Evolutionary conservation across 2,888 invertebrate genomes (phyloP).

Genomic region (Leptothorax acervorum): DNA sequence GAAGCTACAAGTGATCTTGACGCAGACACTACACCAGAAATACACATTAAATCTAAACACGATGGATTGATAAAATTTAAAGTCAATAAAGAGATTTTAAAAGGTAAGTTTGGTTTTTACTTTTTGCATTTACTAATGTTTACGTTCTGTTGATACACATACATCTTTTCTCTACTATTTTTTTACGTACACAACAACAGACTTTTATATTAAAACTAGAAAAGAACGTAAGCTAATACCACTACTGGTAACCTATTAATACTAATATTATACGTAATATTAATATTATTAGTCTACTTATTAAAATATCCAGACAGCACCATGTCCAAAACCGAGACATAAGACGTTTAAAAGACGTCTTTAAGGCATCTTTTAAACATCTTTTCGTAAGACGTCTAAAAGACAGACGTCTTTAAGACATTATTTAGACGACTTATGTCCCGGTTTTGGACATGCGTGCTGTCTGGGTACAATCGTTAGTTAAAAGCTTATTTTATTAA

Average conservation of each 20-base stretch:
- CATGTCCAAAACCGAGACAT: too few species aligned
- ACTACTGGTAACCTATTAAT: neutral
- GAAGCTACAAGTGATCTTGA: constrained; percentile 66
- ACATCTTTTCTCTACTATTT: constrained; percentile 22
- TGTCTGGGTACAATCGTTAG: too few species aligned
- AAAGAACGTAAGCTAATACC: constrained; percentile 37
- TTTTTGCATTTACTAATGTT: constrained; percentile 62
- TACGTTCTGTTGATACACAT: constrained; percentile 53
- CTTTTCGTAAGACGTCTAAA: too few species aligned
- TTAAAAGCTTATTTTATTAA: neutral
- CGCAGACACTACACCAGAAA: constrained; percentile 80
- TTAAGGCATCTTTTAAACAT: too few species aligned
- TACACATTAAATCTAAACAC: constrained; percentile 81
- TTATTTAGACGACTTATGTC: too few species aligned
- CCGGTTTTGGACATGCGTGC: too few species aligned
- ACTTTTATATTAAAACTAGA: constrained; percentile 52
- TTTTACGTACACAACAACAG: constrained; percentile 42
- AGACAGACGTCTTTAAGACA: too few species aligned
- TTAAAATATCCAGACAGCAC: neutral
- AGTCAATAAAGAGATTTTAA: constrained; percentile 75
- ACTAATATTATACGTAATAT: neutral
- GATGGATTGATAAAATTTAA: constrained; percentile 79
- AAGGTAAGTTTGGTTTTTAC: constrained; percentile 78
- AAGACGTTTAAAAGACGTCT: too few species aligned
- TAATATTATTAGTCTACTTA: neutral